A percentile compares a stretch with the other conserved stretches of the same genome.
Conservation (phyloP, 2,888 invertebrate species). For the Synergus itoensis region DNA sequence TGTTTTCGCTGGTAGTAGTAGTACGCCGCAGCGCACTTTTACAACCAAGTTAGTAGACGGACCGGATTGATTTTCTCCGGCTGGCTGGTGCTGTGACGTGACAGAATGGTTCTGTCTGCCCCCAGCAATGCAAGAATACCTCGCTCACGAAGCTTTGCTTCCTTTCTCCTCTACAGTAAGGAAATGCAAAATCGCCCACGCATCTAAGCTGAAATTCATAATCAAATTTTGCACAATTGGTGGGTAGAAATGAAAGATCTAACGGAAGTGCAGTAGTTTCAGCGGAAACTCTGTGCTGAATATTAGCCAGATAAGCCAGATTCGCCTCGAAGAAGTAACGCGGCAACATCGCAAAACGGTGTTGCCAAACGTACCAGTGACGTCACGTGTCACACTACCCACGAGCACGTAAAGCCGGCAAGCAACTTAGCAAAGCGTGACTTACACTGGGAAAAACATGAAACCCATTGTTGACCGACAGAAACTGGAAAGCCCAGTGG, state of each 20-base stretch:
- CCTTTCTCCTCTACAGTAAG: not conserved
- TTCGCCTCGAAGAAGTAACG: constrained; percentile 42
- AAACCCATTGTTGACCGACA: constrained; percentile 43
- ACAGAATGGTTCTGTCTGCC: constrained; percentile 49
- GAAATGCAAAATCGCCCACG: not conserved
- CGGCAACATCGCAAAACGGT: constrained; percentile 51
- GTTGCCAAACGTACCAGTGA: constrained; percentile 53
- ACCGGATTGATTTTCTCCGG: constrained; percentile 57
- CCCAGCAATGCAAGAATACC: constrained; percentile 13
- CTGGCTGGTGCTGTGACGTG: constrained; percentile 53
- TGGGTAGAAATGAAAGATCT: not conserved
- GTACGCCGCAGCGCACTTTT: constrained; percentile 49
- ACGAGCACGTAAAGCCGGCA: constrained; percentile 48
- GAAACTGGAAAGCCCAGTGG: constrained; percentile 45
- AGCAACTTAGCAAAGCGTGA: constrained; percentile 52
- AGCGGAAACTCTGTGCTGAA: not conserved
- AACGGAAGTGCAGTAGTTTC: not conserved
- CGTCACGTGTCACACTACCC: constrained; percentile 47
- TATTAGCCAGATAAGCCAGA: not conserved
- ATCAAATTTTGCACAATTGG: not conserved
- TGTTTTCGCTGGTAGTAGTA: constrained; percentile 48
- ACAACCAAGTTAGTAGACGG: constrained; percentile 54
- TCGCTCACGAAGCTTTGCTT: not conserved
- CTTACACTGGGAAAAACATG: constrained; percentile 47
- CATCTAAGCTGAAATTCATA: constrained; percentile 15